A percentile compares a stretch with the other conserved stretches of the same genome.
Evolutionary conservation across 1,140 invertebrate genomes (phyloP).

Genomic region (Pteromalus puparum): DNA sequence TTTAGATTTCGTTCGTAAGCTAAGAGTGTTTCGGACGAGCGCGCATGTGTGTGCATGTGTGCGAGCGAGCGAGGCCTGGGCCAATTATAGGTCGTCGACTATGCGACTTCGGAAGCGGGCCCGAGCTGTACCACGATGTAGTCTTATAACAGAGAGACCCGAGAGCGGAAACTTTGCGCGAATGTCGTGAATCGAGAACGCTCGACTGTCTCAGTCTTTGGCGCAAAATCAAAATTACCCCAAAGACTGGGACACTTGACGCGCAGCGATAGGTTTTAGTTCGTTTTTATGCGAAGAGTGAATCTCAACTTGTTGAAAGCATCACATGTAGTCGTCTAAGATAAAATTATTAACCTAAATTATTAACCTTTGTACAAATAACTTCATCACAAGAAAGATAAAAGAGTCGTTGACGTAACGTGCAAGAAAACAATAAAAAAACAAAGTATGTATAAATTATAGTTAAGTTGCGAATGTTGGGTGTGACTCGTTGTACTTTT

Average conservation of each 20-base stretch:
- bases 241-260: background rate
- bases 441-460: background rate
- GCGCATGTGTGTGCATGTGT: background rate
- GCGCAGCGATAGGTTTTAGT: background rate
- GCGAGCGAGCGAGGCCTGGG: background rate
- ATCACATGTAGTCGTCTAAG: constrained; percentile 8
- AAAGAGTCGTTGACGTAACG: background rate
- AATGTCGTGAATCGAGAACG: background rate
- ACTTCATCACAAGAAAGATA: background rate
- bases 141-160: background rate
- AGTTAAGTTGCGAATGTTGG: background rate
- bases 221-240: background rate
- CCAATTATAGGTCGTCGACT: background rate
- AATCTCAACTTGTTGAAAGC: constrained; percentile 1
- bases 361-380: constrained; percentile 3
- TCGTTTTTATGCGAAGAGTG: too few relatives aligned
- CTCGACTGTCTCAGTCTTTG: background rate
- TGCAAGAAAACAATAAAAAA: too few relatives aligned
- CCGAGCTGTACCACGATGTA: background rate
- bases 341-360: background rate
- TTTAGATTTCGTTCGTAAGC: constrained; percentile 38
- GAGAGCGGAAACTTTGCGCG: constrained; percentile 30
- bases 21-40: background rate
- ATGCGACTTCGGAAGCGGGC: background rate
- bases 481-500: background rate